These are phyloP conservation scores for Microctenopoma steveboyesi DNA, from an alignment of 2,797 vertebrate species.

Conservation along the genomic window DNA sequence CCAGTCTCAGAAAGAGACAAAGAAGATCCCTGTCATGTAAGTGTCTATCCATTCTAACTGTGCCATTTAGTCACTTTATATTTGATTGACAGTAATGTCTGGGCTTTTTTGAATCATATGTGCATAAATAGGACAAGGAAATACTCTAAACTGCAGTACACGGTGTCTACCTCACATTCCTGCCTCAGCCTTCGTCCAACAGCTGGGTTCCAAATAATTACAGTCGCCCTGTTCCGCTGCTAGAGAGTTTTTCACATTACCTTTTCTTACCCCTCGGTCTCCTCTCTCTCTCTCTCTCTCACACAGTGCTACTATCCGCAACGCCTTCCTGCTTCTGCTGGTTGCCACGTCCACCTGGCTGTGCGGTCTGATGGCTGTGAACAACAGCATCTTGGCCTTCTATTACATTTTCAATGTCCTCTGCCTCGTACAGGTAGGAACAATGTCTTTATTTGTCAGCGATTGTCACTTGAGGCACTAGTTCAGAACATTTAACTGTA, in stretches of 20 bases:
- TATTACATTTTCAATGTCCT: slow-evolving; percentile 97
- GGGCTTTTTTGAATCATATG: not conserved
- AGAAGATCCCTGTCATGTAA: slow-evolving; percentile 95
- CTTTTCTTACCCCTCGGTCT: not conserved
- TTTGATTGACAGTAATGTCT: slow-evolving; percentile 8
- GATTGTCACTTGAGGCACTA: not conserved
- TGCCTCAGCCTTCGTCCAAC: not conserved
- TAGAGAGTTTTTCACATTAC: not conserved
- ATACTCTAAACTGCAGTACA: not conserved
- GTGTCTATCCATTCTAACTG: slow-evolving; percentile 61
- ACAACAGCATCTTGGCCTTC: slow-evolving; percentile 98
- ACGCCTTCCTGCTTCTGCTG: slow-evolving; percentile 93
- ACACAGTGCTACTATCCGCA: slow-evolving; percentile 90
- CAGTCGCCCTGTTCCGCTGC: not conserved
- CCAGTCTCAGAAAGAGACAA: slow-evolving; percentile 94
- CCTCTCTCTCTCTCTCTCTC: slow-evolving; percentile 26
- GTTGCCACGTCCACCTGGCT: slow-evolving; percentile 95
- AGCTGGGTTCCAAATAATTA: not conserved
- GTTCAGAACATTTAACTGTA: not conserved
- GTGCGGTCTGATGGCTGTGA: slow-evolving; percentile 97
- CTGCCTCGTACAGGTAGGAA: slow-evolving; percentile 93
- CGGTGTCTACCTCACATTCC: not conserved
- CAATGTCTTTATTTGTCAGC: not conserved
- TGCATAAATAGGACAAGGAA: not conserved
- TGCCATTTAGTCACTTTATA: slow-evolving; percentile 4